Percentiles rank a stretch among this genome's conserved stretches.
phyloP scores from a whole-genome alignment of 1,140 invertebrate species.

The Nasonia giraulti region DNA sequence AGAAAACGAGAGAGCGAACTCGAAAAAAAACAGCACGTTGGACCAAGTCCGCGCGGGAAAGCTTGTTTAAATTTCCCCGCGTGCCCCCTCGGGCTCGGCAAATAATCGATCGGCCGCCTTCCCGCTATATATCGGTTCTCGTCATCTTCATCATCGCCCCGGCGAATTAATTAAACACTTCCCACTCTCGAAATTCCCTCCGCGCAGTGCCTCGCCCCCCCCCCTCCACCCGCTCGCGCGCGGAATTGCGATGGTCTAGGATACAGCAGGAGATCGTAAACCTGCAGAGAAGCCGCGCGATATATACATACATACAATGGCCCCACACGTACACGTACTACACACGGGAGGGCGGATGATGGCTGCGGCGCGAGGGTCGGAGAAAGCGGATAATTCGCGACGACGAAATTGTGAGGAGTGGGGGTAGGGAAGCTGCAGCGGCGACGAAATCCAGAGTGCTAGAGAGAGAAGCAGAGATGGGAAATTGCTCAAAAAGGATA shows the following conservation, averaged over 20 bases:
- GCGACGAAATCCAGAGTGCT: background rate
- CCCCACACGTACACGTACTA: slow-evolving; percentile 7
- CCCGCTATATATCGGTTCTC: slow-evolving; percentile 31
- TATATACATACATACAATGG: background rate
- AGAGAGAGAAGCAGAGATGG: slow-evolving; percentile 14
- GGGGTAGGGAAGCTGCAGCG: background rate
- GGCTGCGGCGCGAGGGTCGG: slow-evolving; percentile 14
- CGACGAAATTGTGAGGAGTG: slow-evolving; percentile 28
- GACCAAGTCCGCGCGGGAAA: background rate
- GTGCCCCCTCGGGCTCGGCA: background rate
- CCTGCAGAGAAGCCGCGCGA: background rate
- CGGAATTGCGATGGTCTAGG: slow-evolving; percentile 25
- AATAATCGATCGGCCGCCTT: slow-evolving; percentile 35
- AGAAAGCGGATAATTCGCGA: slow-evolving; percentile 36
- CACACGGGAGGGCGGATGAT: slow-evolving; percentile 33
- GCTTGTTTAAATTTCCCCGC: slow-evolving; percentile 25
- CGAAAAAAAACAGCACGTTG: background rate
- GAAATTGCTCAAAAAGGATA: slow-evolving; percentile 49
- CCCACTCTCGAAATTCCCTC: slow-evolving; percentile 35
- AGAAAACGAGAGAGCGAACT: background rate
- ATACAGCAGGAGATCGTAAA: slow-evolving; percentile 46
- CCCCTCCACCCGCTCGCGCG: background rate
- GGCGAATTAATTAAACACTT: slow-evolving; percentile 50
- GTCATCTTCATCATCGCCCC: slow-evolving; percentile 48
- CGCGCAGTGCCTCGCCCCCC: background rate